These are phyloP conservation scores for Asarcornis scutulata DNA, from an alignment of 2,113 vertebrate species.

Conservation along the genomic window DNA sequence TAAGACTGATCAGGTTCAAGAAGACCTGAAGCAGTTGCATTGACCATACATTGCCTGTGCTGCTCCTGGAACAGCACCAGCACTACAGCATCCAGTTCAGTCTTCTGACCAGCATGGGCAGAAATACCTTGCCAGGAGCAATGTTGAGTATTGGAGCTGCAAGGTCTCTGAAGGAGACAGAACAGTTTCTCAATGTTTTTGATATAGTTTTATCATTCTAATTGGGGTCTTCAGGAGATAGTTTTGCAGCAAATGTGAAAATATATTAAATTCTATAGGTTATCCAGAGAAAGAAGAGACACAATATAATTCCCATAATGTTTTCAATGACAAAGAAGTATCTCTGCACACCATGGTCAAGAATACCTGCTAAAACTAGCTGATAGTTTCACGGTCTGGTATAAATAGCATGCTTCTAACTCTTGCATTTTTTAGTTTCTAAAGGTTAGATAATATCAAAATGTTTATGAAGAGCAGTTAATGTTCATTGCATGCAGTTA, in stretches of 20 bases:
- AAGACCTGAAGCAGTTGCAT: not conserved
- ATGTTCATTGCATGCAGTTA: not conserved
- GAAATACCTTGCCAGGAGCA: not conserved
- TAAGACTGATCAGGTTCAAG: not conserved
- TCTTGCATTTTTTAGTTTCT: not conserved
- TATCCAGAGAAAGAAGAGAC: not conserved
- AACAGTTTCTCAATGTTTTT: not conserved
- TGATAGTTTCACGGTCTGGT: not conserved
- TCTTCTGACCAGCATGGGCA: not conserved
- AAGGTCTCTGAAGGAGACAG: not conserved
- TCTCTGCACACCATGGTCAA: not conserved
- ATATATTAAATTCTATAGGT: not conserved
- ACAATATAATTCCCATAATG: not conserved
- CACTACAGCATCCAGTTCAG: accelerated
- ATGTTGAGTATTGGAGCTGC: not conserved
- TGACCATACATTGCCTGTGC: accelerated
- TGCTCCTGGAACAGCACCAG: not conserved
- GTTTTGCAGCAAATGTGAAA: not conserved
- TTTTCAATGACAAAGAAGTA: not conserved
- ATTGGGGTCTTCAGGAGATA: not conserved
- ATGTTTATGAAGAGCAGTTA: not conserved
- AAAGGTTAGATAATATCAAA: not conserved
- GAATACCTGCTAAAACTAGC: not conserved
- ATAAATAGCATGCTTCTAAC: not conserved
- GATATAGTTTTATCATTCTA: not conserved